Evolutionary conservation across 1,140 invertebrate species (phyloP), one percentile per base, ranked within the genome.

Genomic region (Harpegnathos saltator): DNA sequence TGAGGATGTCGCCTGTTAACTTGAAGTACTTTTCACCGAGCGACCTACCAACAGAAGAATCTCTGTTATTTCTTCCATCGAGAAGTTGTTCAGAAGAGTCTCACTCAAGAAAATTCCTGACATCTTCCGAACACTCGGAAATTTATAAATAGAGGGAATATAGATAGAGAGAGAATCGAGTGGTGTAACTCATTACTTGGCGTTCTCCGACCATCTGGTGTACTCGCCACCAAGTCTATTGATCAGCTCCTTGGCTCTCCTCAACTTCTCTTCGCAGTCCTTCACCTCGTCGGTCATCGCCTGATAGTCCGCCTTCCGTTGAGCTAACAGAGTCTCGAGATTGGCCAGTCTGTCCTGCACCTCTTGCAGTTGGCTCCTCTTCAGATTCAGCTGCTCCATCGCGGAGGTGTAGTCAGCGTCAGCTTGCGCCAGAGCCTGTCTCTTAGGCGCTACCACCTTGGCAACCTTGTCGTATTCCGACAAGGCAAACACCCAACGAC

Each of bases 381-480:
- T 99, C 17, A 95, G 93, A 89, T 95, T 96, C 62, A 98, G 95
- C 88, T 95, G 96, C 82, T 94, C 95, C 95, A 97, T 97, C 0
- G 97, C 97, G 48, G 89, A 68, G 72, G 95, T 95, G 82, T 97
- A 96, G 5, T 96, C 95, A 0, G 95, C 95, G 87, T 98, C 97
- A 0, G 98, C 98, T 69, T 96, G 95, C 0, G 96, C 96, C 17
- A 99, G 91, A 0, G 97, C 97, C 71, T 96, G 94, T 91, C 97
- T 98, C 90, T 97, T 98, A 0, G 98, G 98, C 0, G 97, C 96
- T 17, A 99, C 97, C n/a, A 98, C 96, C 93, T 98, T 97, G 1
- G 98, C 98, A 0, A 99, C 98, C 81, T 97, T 96, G 92, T 99
- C 98, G 91, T 99, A 99, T 88, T 98, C 98, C 17, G 98, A 97